Base-by-base conservation (phyloP, 2,797 vertebrate species). In the Helarctos malayanus region DNA sequence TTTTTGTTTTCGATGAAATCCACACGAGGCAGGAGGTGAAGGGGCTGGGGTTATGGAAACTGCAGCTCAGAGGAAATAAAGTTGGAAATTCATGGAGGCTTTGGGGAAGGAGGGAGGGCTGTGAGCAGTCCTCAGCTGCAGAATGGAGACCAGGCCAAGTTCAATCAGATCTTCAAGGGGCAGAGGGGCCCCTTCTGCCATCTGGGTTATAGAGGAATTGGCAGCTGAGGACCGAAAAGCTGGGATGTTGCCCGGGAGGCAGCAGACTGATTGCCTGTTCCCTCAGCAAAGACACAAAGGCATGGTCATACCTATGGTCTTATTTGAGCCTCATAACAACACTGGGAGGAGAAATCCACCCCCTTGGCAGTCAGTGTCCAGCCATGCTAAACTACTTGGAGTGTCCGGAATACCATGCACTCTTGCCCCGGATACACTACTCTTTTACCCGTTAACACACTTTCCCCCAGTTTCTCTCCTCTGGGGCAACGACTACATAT, bases 151-250 rank as follows among this genome's bases (percentile, higher is more conserved):
- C 32, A 83, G 27, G 92, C 15, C 63, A 76, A 95, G 76, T 84
- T 86, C 57, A 81, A 47, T 7, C n/a, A 27, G 23, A 49, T 78
- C 41, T 54, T 89, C 59, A 49, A 91, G 29, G 79, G 27, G 35
- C 23, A 73, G 56, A 76, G 10, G 8, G 13, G 29, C 12, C 63
- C 47, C 54, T 45, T 81, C 81, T 32, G 49, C 76, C 47, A 41
- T 82, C 38, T 78, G 89, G 45, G n/a, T 68, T 87, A 59, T 16
- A 75, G 57, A 80, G 18, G 25, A 80, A 71, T 63, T 94, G 94
- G 56, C 54, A 78, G 82, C 38, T 18, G 29, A 93, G 90, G 73
- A 52, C 52, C 12, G 7, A 61, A 96, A 83, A 61, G 49, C 65
- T 91, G 76, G 63, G 57, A 41, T 18, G 56, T 54, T 68, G 45